phyloP scores from a whole-genome alignment of 2,888 invertebrate genomes.

The Baronia brevicornis region DNA sequence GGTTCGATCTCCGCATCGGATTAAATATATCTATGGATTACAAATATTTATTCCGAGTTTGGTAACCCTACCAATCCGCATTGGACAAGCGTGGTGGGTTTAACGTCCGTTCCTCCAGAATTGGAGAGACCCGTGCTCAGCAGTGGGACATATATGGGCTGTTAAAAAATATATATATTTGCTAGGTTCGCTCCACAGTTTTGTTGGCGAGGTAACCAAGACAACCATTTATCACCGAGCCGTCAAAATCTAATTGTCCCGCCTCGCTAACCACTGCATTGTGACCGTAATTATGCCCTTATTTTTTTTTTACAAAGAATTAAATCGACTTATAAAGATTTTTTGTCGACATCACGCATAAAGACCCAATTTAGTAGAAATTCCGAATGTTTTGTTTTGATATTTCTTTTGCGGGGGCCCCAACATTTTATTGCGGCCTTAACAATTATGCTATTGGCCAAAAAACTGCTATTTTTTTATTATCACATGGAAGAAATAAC shows the following conservation, averaged over 20 bases:
- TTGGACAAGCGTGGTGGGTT: too few relatives aligned
- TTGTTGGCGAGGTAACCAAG: conserved; percentile 40
- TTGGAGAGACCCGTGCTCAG: too few relatives aligned
- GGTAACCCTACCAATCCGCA: too few relatives aligned
- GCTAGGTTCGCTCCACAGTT: conserved; percentile 25
- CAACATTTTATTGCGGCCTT: conserved; percentile 15
- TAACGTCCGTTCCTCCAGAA: too few relatives aligned
- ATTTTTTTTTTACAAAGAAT: conserved; percentile 55
- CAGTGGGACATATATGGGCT: too few relatives aligned
- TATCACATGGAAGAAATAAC: too few relatives aligned
- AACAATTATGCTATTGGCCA: too few relatives aligned
- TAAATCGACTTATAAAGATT: conserved; percentile 54
- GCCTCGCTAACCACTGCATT: conserved; percentile 64
- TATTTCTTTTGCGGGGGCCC: conserved; percentile 13
- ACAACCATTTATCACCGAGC: conserved; percentile 68
- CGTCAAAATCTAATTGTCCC: conserved; percentile 75
- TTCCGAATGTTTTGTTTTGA: conserved; percentile 43
- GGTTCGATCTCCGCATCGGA: too few relatives aligned
- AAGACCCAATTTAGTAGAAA: conserved; percentile 51
- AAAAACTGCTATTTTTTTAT: too few relatives aligned
- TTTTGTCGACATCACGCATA: conserved; percentile 43
- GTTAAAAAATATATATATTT: background rate
- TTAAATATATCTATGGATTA: too few relatives aligned
- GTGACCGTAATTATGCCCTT: conserved; percentile 71
- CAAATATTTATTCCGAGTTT: too few relatives aligned